Base-by-base conservation (phyloP, 1,140 invertebrate genomes). In the Aphaenogaster rudis region DNA sequence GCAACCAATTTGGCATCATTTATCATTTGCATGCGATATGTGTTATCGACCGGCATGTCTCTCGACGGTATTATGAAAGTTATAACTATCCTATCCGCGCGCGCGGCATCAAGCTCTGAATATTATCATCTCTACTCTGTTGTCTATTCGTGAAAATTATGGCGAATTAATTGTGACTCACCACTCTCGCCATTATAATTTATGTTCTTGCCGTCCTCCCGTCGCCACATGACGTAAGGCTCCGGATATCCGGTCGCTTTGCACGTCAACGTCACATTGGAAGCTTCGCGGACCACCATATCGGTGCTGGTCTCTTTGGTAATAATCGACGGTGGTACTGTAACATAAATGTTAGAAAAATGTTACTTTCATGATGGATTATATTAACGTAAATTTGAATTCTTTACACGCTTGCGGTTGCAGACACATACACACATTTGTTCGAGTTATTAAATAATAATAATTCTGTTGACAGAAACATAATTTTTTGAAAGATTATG, bases 181-280 rank as follows among this genome's bases (percentile, higher is more conserved):
- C 98, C 98, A 91, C 96, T 97, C 93, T 98, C 97, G 28, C 98
- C 97, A 93, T 98, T 98, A 94, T 98, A 98, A 94, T 97, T 97
- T 94, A 98, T 98, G 92, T 98, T 97, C 93, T 98, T 97, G 61
- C 98, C 97, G 92, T 99, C 98, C 95, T 98, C 98, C 61, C 98
- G 96, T 63, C 98, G 96, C 98, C 98, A 99, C 97, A 98, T 98
- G 87, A 98, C 97, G 92, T 98, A 98, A 67, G 98, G 98, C 86
- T 98, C 97, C 0, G 98, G 98, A 94, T 98, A 98, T 72, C 98
- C 98, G 17, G 96, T 96, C n/a, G 98, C 98, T 93, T 98, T 98
- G 94, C 98, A 99, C 63, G 97, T 97, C 94, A 99, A 96, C 17
- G 97, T 98, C 33, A 98, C 97, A 94, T 99, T 98, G 13, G 97